phyloP scores from a whole-genome alignment of 1,140 invertebrate species.

The Pteromalus puparum region DNA sequence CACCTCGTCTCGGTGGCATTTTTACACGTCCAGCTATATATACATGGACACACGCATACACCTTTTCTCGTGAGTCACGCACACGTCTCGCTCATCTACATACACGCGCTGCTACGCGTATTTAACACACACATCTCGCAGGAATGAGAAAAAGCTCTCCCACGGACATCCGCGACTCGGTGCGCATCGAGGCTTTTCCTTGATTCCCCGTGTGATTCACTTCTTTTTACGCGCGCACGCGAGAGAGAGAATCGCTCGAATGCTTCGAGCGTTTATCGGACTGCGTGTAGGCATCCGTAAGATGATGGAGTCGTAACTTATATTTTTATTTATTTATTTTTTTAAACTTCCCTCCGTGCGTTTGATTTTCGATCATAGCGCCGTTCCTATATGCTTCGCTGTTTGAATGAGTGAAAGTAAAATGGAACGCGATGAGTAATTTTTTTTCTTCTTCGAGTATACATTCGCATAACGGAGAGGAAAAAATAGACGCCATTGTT shows the following conservation, averaged over 20 bases:
- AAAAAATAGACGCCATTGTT: not conserved
- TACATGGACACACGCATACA: not conserved
- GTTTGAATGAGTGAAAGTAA: not conserved
- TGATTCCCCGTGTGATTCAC: not conserved
- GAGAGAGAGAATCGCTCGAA: not conserved
- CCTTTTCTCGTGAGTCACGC: not conserved
- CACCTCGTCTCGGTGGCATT: not conserved
- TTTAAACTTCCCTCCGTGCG: not conserved
- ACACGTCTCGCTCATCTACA: not conserved
- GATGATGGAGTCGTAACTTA: no score
- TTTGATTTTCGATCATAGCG: not conserved
- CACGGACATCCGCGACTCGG: not conserved
- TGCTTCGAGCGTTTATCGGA: not conserved
- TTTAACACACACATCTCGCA: not conserved
- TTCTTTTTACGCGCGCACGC: not conserved
- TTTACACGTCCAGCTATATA: not conserved
- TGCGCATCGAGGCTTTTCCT: slow-evolving; percentile 2
- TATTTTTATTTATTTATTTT: not conserved
- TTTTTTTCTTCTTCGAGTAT: not conserved
- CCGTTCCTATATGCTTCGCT: no score
- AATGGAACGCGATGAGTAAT: not conserved
- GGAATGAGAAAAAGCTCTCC: slow-evolving; percentile 3
- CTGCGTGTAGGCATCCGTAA: not conserved
- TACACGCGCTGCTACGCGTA: not conserved
- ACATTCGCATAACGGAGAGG: not conserved